These are phyloP conservation scores for human (Homo sapiens) DNA, from an alignment of 2,113 vertebrate species.

Conservation along the genomic window DNA sequence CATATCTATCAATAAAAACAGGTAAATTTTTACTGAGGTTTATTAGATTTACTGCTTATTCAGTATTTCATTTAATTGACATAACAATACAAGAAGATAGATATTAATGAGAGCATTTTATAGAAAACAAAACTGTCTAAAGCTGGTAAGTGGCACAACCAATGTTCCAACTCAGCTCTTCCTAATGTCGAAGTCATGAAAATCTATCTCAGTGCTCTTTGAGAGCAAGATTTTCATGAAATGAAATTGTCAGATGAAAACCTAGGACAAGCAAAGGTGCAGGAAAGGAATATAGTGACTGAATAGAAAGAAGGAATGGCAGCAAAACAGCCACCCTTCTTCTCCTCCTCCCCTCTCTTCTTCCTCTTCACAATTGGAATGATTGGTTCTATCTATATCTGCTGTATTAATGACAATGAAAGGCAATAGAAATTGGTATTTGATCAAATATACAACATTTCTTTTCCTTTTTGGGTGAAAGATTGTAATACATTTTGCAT, in stretches of 20 bases:
- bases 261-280: neutral
- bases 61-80: neutral
- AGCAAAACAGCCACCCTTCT: neutral
- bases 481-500: neutral
- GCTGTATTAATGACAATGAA: neutral
- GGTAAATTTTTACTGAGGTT: neutral
- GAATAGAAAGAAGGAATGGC: neutral
- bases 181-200: neutral
- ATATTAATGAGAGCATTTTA: neutral
- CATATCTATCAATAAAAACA: neutral
- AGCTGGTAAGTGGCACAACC: neutral
- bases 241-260: neutral
- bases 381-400: too few relatives aligned
- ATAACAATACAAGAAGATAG: neutral
- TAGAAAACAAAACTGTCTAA: neutral
- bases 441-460: neutral
- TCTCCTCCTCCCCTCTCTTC: neutral
- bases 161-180: neutral
- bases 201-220: neutral
- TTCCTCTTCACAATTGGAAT: neutral
- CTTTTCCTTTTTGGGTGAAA: neutral
- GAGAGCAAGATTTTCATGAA: neutral
- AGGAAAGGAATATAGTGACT: neutral
- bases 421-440: neutral
- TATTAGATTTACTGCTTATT: neutral